phyloP scores from a whole-genome alignment of 2,113 vertebrate genomes.

The Zosterops borbonicus region DNA sequence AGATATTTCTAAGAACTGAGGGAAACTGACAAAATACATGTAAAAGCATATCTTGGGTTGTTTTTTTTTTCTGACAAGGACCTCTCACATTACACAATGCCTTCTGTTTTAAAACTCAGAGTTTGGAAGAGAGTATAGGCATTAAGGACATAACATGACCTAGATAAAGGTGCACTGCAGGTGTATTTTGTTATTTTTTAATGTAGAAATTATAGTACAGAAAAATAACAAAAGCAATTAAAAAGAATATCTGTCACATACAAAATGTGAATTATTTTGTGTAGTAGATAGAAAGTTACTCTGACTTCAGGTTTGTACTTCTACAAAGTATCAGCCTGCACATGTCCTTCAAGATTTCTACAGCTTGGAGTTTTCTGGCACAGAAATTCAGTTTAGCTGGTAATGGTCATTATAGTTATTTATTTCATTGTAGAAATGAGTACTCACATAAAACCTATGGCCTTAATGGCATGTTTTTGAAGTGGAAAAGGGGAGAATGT shows the following conservation, averaged over 20 bases:
- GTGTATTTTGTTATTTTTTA: background rate
- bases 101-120: background rate
- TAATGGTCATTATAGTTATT: background rate
- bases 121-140: background rate
- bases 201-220: background rate
- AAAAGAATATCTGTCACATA: background rate
- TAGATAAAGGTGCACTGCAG: background rate
- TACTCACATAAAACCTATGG: background rate
- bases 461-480: background rate
- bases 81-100: background rate
- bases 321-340: accelerated
- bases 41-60: background rate
- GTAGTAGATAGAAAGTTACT: background rate
- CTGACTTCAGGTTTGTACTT: background rate
- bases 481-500: background rate
- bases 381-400: background rate
- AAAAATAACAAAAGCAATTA: background rate
- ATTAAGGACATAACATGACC: background rate
- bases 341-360: accelerated
- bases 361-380: background rate
- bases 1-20: background rate
- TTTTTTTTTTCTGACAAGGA: background rate
- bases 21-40: background rate
- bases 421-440: background rate
- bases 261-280: background rate